Evolutionary conservation across 1,140 invertebrate species (phyloP), one percentile per base, ranked within the genome.

Genomic region (Diuraphis noxia): DNA sequence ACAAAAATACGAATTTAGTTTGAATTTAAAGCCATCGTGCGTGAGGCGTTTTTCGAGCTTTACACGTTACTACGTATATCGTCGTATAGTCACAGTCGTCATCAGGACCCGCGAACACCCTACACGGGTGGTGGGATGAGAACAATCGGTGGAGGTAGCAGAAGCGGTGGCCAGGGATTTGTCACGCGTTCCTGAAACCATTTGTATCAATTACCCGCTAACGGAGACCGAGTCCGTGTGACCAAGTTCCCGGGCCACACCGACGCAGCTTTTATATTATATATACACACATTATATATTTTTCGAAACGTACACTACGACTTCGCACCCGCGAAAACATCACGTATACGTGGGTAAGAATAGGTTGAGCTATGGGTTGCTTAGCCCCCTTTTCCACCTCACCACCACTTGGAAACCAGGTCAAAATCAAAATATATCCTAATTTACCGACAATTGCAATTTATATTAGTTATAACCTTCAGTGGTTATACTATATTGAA

Each of bases 141-240:
- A 79, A 36, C 34, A 23, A 82, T 82, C 38, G 38, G 79, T 36
- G 34, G 23, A 4, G 25, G 25, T 5, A 25, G 5, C 5, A 25
- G 38, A 0, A 9, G 25, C 23, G 9, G 23, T 41, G 38, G 40
- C 13, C 7, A 9, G 46, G 21, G 34, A 86, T 86, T 86, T 52
- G 85, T 86, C 85, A 86, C 34, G 46, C 49, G 34, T 86, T 86
- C 46, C 34, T 4, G 25, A 86, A 86, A 52, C 85, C 43, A 86
- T 86, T 86, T 86, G 85, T 86, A 86, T 86, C 85, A 86, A 86
- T 86, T 86, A 86, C 21, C 79, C 30, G 13, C 13, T 30, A 85
- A 85, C 82, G 17, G 82, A 85, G 13, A 84, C 82, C 30, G 82
- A 84, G 41, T 85, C 40, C 82, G 41, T 34, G 30, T 72, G 56